A percentile compares a stretch with the other conserved stretches of the same genome.
These are phyloP conservation scores for Dendrolimus pini DNA, from an alignment of 2,888 invertebrate genomes.

Conservation along the genomic window DNA sequence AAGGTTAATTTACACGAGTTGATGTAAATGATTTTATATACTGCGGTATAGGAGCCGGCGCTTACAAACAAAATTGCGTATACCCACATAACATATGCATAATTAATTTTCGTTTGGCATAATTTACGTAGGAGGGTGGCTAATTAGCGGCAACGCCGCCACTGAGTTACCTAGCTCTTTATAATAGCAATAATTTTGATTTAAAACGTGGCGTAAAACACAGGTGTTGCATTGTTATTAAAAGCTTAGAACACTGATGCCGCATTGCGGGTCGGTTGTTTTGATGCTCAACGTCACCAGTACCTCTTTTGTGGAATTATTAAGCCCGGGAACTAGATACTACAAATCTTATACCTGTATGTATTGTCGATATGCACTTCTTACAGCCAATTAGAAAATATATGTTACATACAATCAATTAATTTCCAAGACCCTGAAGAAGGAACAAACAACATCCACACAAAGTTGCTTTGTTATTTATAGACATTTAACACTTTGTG, in stretches of 20 bases:
- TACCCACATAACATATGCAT: neutral
- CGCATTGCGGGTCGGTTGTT: constrained; percentile 10
- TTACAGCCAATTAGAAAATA: no score
- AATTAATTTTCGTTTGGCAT: neutral
- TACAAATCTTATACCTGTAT: no score
- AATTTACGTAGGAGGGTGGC: neutral
- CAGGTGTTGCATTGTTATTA: constrained; percentile 17
- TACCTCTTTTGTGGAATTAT: no score
- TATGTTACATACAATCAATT: no score
- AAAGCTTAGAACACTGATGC: constrained; percentile 12
- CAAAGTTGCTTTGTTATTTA: no score
- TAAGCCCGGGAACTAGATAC: no score
- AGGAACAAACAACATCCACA: no score
- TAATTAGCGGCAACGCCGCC: constrained; percentile 1
- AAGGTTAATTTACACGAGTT: no score
- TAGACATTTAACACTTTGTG: no score
- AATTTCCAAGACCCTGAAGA: no score
- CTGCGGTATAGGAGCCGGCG: neutral
- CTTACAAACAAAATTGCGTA: neutral
- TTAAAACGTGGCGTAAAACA: constrained; percentile 9
- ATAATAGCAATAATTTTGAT: neutral
- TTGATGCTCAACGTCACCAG: neutral
- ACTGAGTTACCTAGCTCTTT: neutral
- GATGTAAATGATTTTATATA: no score
- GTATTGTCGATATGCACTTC: no score